Percentiles rank a stretch among this genome's conserved stretches.
Evolutionary conservation across 2,888 invertebrate species (phyloP).

Genomic region (Acheta domesticus): DNA sequence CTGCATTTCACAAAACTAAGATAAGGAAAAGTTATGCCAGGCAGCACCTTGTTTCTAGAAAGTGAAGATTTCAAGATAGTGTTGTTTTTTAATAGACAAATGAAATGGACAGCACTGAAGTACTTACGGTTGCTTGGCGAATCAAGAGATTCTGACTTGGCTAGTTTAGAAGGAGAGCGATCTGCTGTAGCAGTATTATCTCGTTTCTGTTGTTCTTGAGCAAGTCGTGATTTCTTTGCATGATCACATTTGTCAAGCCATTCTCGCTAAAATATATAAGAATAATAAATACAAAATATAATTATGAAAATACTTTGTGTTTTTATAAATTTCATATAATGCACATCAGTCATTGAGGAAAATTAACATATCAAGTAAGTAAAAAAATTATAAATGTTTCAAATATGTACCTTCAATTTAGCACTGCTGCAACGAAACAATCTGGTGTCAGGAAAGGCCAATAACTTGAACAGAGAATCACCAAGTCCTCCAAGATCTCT

Average conservation of each 20-base stretch:
- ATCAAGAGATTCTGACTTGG: slow-evolving; percentile 49
- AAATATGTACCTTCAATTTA: slow-evolving; percentile 38
- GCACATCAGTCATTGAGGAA: not conserved
- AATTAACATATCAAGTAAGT: not conserved
- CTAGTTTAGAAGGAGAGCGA: slow-evolving; percentile 48
- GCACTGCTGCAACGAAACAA: slow-evolving; percentile 71
- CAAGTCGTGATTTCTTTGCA: slow-evolving; percentile 76
- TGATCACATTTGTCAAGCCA: slow-evolving; percentile 92
- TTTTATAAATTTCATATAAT: not conserved
- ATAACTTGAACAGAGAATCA: slow-evolving; percentile 81
- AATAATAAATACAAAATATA: not conserved
- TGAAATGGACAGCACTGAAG: too few relatives aligned
- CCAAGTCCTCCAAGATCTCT: slow-evolving; percentile 84
- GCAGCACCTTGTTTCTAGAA: too few relatives aligned
- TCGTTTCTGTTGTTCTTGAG: slow-evolving; percentile 58
- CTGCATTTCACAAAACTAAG: too few relatives aligned
- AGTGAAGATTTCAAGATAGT: too few relatives aligned
- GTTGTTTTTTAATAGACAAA: too few relatives aligned
- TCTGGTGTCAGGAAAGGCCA: slow-evolving; percentile 90
- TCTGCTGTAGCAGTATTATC: slow-evolving; percentile 49
- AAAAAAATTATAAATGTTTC: not conserved
- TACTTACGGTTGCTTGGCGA: slow-evolving; percentile 49
- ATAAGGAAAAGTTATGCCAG: too few relatives aligned
- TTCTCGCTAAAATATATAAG: slow-evolving; percentile 61
- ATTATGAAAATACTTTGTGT: not conserved